These are phyloP conservation scores for Amphimallon solstitiale DNA, from an alignment of 2,888 invertebrate species.

Conservation along the genomic window DNA sequence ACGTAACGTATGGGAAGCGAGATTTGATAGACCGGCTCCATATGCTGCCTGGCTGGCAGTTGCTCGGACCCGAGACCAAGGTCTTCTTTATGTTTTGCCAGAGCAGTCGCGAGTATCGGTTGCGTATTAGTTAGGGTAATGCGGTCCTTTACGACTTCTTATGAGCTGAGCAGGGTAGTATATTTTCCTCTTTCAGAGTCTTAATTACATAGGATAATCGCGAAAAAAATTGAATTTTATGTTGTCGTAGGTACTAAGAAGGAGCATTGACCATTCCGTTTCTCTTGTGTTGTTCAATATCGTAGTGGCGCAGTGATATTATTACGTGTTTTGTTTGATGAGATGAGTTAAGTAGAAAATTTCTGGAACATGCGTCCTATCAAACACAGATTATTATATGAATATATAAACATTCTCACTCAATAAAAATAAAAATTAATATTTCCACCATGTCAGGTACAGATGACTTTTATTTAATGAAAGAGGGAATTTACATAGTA, in stretches of 20 bases:
- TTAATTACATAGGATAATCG: conserved; percentile 7
- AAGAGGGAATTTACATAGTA: too few species aligned
- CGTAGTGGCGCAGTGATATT: too few species aligned
- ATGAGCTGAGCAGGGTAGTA: neutral
- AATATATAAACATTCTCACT: too few species aligned
- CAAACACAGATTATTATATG: too few species aligned
- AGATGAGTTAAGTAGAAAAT: too few species aligned
- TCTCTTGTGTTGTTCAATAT: too few species aligned
- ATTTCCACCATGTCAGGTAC: too few species aligned
- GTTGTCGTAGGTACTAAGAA: neutral
- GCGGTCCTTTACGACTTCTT: conserved; percentile 18
- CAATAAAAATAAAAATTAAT: too few species aligned
- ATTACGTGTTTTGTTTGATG: too few species aligned
- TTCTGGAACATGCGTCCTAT: too few species aligned
- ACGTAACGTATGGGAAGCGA: neutral
- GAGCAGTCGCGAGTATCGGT: conserved; percentile 8
- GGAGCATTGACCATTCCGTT: neutral
- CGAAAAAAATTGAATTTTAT: neutral
- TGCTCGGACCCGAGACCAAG: conserved; percentile 1
- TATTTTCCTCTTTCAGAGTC: conserved; percentile 23
- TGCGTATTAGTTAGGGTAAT: conserved; percentile 5
- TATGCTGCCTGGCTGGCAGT: neutral
- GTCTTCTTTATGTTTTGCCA: conserved; percentile 1
- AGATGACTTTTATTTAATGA: too few species aligned
- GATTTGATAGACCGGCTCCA: conserved; percentile 3